Percentiles rank a stretch among this genome's conserved stretches.
These are phyloP conservation scores for Tamandua tetradactyla DNA, from an alignment of 2,797 vertebrate species.

Conservation along the genomic window DNA sequence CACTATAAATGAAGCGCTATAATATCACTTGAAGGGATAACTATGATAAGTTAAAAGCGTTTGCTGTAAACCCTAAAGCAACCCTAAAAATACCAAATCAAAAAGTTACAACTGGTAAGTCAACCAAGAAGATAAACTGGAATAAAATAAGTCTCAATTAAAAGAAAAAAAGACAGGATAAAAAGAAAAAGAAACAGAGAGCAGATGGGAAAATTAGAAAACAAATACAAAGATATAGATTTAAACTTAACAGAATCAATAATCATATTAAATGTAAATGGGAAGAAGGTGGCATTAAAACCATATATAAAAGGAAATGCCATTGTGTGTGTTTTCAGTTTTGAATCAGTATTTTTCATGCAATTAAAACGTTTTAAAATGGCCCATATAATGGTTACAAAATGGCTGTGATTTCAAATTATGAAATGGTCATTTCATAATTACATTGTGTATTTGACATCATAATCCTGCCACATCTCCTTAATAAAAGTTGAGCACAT, in stretches of 20 bases:
- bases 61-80: background rate
- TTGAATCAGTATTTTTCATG: background rate
- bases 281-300: background rate
- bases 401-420: background rate
- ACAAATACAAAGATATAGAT: background rate
- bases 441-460: background rate
- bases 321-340: constrained; percentile 16
- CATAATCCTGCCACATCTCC: background rate
- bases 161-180: background rate
- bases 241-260: background rate
- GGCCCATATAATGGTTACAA: background rate
- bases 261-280: background rate
- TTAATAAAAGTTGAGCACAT: constrained; percentile 49
- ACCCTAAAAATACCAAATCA: background rate
- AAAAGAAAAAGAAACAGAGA: background rate
- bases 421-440: background rate
- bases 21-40: background rate
- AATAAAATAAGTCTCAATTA: constrained; percentile 2
- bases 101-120: background rate
- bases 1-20: background rate
- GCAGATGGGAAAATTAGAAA: background rate
- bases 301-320: background rate
- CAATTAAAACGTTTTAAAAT: constrained; percentile 34
- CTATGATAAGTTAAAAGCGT: background rate
- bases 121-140: background rate